Conservation (phyloP, 2,113 vertebrate species). For the Albula goreensis region DNA sequence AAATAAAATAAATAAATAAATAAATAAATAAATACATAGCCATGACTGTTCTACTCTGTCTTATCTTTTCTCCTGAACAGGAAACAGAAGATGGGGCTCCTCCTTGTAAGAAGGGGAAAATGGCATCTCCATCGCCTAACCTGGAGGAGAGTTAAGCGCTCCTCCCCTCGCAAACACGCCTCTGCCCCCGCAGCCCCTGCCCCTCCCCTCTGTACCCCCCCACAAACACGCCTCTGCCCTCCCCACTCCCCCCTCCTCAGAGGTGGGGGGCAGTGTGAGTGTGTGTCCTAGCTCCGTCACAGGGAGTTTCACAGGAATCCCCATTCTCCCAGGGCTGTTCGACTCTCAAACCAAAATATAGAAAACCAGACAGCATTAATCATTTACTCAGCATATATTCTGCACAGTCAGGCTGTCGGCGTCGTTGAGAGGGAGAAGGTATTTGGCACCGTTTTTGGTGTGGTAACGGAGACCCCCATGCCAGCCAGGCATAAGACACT, state of each 20-base stretch:
- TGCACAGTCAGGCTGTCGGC: too few relatives aligned
- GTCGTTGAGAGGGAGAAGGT: too few relatives aligned
- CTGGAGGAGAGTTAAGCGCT: slow-evolving; percentile 85
- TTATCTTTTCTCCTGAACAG: slow-evolving; percentile 55
- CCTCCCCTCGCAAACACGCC: slow-evolving; percentile 31
- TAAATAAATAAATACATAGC: neutral
- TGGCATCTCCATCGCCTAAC: slow-evolving; percentile 85
- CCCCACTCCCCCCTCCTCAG: slow-evolving; percentile 5
- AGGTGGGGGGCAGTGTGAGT: too few relatives aligned
- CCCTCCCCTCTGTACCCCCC: slow-evolving; percentile 33
- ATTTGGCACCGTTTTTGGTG: too few relatives aligned
- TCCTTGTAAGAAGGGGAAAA: slow-evolving; percentile 92
- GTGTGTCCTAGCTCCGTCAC: too few relatives aligned
- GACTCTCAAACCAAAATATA: too few relatives aligned
- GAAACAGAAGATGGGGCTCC: slow-evolving; percentile 86
- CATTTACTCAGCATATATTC: too few relatives aligned
- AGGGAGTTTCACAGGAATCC: too few relatives aligned
- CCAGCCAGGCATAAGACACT: too few relatives aligned
- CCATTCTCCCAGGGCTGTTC: too few relatives aligned
- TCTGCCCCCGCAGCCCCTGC: slow-evolving; percentile 33
- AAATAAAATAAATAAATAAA: slow-evolving; percentile 7
- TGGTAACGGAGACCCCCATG: too few relatives aligned
- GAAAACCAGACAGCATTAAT: too few relatives aligned
- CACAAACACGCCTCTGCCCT: neutral
- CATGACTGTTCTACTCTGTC: neutral